Percentiles rank a stretch among this genome's conserved stretches.
phyloP scores from a whole-genome alignment of 2,888 invertebrate species.

The Exephanes ischioxanthus region DNA sequence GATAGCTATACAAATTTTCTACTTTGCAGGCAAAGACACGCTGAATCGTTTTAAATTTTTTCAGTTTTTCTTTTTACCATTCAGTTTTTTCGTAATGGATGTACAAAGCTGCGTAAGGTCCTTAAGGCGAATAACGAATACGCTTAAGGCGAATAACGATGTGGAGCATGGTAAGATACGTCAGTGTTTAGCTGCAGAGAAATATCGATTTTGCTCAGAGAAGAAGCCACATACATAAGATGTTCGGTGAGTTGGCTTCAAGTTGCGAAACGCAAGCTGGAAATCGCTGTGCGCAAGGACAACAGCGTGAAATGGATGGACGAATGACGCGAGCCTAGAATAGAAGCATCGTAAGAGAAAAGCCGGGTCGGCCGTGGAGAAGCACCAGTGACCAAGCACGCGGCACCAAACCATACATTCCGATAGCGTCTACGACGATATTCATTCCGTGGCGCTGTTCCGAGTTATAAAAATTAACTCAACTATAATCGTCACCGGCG shows the following conservation, averaged over 20 bases:
- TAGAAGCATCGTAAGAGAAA: constrained; percentile 39
- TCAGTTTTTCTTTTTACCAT: too few relatives aligned
- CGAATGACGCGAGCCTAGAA: constrained; percentile 55
- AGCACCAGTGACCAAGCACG: not conserved
- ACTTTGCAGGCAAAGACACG: too few relatives aligned
- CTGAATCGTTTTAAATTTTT: too few relatives aligned
- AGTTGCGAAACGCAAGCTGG: constrained; percentile 61
- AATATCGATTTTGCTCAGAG: not conserved
- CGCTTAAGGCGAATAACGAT: not conserved
- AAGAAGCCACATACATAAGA: constrained; percentile 42
- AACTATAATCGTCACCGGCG: constrained; percentile 18
- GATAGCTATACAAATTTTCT: too few relatives aligned
- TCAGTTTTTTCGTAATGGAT: too few relatives aligned
- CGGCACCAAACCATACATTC: not conserved
- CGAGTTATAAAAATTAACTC: not conserved
- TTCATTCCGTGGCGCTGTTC: not conserved
- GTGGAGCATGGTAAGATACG: not conserved
- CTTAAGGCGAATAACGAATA: too few relatives aligned
- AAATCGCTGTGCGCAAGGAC: constrained; percentile 54
- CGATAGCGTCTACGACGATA: not conserved
- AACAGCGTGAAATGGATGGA: constrained; percentile 21
- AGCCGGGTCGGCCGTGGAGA: constrained; percentile 16
- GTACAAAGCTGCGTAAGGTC: too few relatives aligned
- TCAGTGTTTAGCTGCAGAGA: not conserved
- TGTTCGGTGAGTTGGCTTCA: constrained; percentile 34